A percentile compares a stretch with the other conserved stretches of the same genome.
Conservation (phyloP, 2,888 invertebrate species). For the Mimas tiliae region DNA sequence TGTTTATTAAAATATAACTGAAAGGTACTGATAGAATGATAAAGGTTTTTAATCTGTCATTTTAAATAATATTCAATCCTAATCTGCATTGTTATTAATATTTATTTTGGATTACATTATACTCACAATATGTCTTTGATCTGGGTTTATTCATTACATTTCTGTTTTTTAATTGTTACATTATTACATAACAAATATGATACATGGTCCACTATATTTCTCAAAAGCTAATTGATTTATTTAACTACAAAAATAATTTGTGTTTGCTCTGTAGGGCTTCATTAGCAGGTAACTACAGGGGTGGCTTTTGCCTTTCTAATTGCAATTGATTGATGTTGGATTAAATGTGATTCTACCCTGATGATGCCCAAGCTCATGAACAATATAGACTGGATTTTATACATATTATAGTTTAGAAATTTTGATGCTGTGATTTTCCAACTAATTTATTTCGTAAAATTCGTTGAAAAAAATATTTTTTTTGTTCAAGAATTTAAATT, state of each 20-base stretch:
- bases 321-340: slow-evolving; percentile 18
- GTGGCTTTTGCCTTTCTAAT: slow-evolving; percentile 40
- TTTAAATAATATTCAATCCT: too few species aligned
- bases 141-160: not conserved
- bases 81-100: too few species aligned
- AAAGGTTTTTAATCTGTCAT: too few species aligned
- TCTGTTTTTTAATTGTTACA: not conserved
- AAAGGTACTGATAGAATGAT: too few species aligned
- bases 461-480: too few species aligned
- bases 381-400: not conserved
- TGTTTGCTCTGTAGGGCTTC: slow-evolving; percentile 41
- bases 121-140: not conserved
- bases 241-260: not conserved
- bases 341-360: slow-evolving; percentile 21
- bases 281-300: slow-evolving; percentile 47
- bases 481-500: not conserved
- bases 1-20: not conserved
- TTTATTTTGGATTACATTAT: not conserved
- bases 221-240: not conserved
- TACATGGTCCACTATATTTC: not conserved
- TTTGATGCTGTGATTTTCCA: not conserved
- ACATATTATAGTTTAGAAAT: not conserved
- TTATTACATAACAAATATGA: not conserved
- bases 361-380: not conserved
- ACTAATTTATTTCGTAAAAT: too few species aligned